Conservation (phyloP, 2,888 invertebrate species). For the Phorcus lineatus region DNA sequence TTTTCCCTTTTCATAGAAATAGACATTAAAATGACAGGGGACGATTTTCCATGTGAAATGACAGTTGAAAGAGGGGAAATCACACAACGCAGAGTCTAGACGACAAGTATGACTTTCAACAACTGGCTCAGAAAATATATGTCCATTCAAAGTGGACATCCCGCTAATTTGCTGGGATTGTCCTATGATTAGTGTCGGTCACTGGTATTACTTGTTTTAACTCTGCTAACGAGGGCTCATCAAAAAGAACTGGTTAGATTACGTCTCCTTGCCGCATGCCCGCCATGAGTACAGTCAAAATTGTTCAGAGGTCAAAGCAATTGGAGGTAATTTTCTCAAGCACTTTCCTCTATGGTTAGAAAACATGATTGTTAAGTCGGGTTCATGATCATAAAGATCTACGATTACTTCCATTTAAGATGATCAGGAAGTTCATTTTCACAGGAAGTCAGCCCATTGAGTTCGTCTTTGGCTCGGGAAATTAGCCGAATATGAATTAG, state of each 20-base stretch:
- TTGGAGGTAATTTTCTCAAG: slow-evolving; percentile 38
- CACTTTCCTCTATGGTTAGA: slow-evolving; percentile 31
- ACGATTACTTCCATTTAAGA: slow-evolving; percentile 31
- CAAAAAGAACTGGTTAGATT: slow-evolving; percentile 13
- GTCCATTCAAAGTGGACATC: too few species aligned
- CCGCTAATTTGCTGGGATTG: not conserved
- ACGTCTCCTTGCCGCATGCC: not conserved
- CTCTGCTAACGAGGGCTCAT: slow-evolving; percentile 12
- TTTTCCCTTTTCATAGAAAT: too few species aligned
- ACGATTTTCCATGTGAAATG: too few species aligned
- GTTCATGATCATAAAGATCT: slow-evolving; percentile 30
- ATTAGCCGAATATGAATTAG: slow-evolving; percentile 31
- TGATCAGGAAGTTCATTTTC: slow-evolving; percentile 25
- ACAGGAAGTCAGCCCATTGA: slow-evolving; percentile 26
- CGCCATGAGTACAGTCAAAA: slow-evolving; percentile 17
- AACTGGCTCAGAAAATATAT: too few species aligned
- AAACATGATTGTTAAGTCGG: slow-evolving; percentile 34
- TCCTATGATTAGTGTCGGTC: slow-evolving; percentile 18
- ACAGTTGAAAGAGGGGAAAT: too few species aligned
- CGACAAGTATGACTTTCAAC: too few species aligned
- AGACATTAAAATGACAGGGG: too few species aligned
- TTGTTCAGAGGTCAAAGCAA: slow-evolving; percentile 34
- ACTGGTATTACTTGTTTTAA: slow-evolving; percentile 20
- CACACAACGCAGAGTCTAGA: too few species aligned
- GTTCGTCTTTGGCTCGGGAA: slow-evolving; percentile 19